A percentile compares a stretch with the other conserved stretches of the same genome.
Evolutionary conservation across 2,113 vertebrate species (phyloP).

Genomic region (Cyanoramphus novaezelandiae): DNA sequence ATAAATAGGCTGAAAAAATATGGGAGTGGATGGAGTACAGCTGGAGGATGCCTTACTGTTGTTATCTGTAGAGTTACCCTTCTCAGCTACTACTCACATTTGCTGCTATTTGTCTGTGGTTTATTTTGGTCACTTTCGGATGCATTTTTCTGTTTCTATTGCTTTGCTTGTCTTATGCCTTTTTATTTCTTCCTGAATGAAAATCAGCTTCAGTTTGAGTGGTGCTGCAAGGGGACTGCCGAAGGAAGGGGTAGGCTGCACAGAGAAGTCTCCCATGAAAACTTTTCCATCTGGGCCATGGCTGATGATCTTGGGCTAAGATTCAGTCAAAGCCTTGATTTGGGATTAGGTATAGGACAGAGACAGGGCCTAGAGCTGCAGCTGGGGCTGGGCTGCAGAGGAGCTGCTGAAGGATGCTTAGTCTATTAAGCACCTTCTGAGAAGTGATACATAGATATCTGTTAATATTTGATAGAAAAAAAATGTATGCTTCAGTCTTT

Average conservation of each 20-base stretch:
- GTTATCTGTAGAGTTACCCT: neutral
- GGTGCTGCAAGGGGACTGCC: neutral
- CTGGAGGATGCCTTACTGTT: neutral
- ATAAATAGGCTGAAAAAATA: conserved; percentile 2
- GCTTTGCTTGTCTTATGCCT: neutral
- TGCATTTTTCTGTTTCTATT: neutral
- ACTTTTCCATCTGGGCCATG: neutral
- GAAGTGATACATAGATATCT: neutral
- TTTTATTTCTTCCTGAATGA: neutral
- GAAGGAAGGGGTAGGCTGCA: neutral
- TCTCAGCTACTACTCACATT: neutral
- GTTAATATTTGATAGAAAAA: neutral
- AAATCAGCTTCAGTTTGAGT: neutral
- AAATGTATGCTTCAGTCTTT: neutral
- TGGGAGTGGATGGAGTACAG: neutral
- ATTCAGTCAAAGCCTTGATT: neutral
- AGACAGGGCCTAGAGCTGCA: neutral
- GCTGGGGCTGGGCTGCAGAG: neutral
- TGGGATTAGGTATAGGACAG: neutral
- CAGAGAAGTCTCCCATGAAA: neutral
- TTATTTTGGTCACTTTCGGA: neutral
- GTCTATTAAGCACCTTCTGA: neutral
- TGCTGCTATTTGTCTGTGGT: neutral
- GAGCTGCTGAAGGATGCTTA: neutral
- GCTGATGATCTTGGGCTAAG: neutral